Evolutionary conservation across 2,888 invertebrate species (phyloP), one percentile per base, ranked within the genome.

Genomic region (Choreutis nemorana): DNA sequence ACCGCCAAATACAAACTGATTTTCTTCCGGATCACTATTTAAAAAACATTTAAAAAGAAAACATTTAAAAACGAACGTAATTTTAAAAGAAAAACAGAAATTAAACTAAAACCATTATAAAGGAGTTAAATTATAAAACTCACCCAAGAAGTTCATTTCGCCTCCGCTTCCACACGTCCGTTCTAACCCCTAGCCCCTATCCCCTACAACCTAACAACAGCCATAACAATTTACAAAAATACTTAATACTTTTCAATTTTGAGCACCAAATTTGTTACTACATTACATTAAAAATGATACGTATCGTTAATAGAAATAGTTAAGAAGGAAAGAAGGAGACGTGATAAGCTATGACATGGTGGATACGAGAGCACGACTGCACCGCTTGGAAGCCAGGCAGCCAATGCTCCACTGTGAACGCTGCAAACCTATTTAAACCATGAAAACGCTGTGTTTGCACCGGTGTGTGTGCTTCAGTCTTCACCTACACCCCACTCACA

Each of bases 121-220:
- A 25, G 10, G 14, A 15, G 8, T 3, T 33, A 15, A 29, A 20
- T 29, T 12, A 28, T 29, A 32, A 33, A 29, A 77, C 77, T 77
- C 42, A 77, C 77, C 77, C 36, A 77, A 62, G 49, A 77, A 77
- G 49, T 77, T 77, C 77, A 77, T 77, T 43, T 61, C 58, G 70
- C 36, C 40, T 42, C 23, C 26, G 33, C 41, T 44, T 34, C 36
- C 62, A 57, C 71, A 62, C 55, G 55, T 41, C 37, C 36, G 45
- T 34, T 26, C 15, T 27, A 42, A 36, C 33, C 32, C 36, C 42
- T 49, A 44, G 34, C 48, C 44, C 27, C 41, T 49, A 44, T 41
- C 30, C 38, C 48, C 55, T 57, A 55, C 23, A 38, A 59, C 49
- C 48, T 61, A 72, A 26, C 40, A 43, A 57, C 57, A 55, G 50